phyloP scores from a whole-genome alignment of 2,888 invertebrate genomes.

The Ophion obscuratus region DNA sequence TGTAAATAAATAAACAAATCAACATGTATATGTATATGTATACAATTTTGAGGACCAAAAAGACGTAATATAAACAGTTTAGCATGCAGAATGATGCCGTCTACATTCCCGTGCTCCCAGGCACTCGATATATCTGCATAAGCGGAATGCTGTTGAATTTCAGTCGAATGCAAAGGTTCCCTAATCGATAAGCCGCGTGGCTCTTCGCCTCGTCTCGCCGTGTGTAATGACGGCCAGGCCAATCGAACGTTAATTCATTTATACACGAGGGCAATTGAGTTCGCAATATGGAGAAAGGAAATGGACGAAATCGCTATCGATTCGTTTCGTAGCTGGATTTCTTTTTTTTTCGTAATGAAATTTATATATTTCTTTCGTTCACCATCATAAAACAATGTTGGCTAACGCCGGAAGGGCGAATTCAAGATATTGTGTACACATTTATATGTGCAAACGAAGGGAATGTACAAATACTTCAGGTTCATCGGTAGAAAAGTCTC shows the following conservation, averaged over 20 bases:
- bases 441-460: neutral
- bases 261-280: slow-evolving; percentile 9
- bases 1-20: neutral
- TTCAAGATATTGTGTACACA: neutral
- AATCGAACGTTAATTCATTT: slow-evolving; percentile 47
- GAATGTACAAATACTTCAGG: slow-evolving; percentile 38
- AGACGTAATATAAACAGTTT: slow-evolving; percentile 8
- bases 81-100: slow-evolving; percentile 33
- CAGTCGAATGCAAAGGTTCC: slow-evolving; percentile 48
- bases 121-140: slow-evolving; percentile 27
- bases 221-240: slow-evolving; percentile 20
- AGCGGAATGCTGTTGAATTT: slow-evolving; percentile 51
- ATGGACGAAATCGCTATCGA: neutral
- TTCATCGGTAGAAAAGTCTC: slow-evolving; percentile 45
- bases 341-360: slow-evolving; percentile 5
- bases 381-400: neutral
- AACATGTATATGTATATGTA: neutral
- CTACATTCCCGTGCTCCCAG: slow-evolving; percentile 11
- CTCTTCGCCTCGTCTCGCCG: slow-evolving; percentile 23
- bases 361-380: neutral
- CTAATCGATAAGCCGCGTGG: slow-evolving; percentile 60
- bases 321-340: neutral
- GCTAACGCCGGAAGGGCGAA: neutral
- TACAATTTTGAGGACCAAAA: neutral
- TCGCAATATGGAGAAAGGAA: slow-evolving; percentile 33